Conservation (phyloP, 2,888 invertebrate species). For the Acanthosoma haemorrhoidale region DNA sequence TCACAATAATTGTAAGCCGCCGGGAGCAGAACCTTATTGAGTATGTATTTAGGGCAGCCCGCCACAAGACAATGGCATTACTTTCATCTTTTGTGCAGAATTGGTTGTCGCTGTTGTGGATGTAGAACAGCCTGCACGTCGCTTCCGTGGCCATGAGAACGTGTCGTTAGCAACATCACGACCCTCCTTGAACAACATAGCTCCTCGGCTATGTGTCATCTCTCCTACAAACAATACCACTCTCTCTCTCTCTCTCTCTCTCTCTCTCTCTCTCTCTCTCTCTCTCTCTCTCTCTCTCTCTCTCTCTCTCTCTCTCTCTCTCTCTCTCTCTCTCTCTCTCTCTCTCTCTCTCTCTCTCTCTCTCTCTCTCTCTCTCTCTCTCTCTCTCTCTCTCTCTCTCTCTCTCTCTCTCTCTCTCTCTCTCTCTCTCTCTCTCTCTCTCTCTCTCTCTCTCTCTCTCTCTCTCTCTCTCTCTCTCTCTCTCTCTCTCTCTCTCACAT, state of each 20-base stretch:
- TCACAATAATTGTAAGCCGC: not conserved
- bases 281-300: slow-evolving; percentile 18
- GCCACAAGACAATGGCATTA: not conserved
- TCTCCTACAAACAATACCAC: not conserved
- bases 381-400: not conserved
- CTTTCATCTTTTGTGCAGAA: slow-evolving; percentile 6
- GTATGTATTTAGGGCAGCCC: slow-evolving; percentile 1
- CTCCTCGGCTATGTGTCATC: no score
- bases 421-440: no score
- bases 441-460: no score
- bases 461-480: no score
- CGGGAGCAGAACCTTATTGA: not conserved
- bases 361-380: not conserved
- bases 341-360: slow-evolving; percentile 12
- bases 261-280: slow-evolving; percentile 17
- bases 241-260: slow-evolving; percentile 14
- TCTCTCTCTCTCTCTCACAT: no score
- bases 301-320: slow-evolving; percentile 13
- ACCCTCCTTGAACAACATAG: no score
- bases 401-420: not conserved
- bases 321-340: slow-evolving; percentile 4
- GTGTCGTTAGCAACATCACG: not conserved
- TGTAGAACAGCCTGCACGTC: slow-evolving; percentile 12
- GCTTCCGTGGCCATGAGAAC: slow-evolving; percentile 7
- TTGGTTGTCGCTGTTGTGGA: not conserved